Evolutionary conservation across 35 echinoderm and acorn worm genomes (phyloP).

Genomic region (Diadema setosum): DNA sequence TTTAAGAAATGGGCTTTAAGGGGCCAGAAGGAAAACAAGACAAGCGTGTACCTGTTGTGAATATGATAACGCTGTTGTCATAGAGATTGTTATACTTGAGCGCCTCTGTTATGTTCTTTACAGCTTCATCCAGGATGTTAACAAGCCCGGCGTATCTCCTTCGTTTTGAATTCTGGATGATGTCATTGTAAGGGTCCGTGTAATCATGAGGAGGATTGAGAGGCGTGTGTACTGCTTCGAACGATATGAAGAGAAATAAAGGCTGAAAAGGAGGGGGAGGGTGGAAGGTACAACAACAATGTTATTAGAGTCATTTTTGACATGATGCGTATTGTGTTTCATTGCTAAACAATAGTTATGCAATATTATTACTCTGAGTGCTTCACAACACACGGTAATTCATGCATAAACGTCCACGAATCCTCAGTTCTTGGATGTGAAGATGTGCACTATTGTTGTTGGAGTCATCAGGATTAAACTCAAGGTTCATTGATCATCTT

Average conservation of each 20-base stretch:
- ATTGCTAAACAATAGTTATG: no score
- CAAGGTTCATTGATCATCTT: no score
- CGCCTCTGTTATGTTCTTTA: conserved; percentile 21
- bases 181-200: conserved; percentile 5
- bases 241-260: not conserved
- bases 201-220: not conserved
- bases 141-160: conserved; percentile 37
- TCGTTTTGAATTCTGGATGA: not conserved
- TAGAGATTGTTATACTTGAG: conserved; percentile 10
- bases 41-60: not conserved
- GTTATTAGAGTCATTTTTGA: no score
- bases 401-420: no score
- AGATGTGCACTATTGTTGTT: no score
- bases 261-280: not conserved
- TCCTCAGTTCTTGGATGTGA: no score
- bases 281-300: not conserved
- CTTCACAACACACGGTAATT: no score
- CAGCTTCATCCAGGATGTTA: conserved; percentile 30
- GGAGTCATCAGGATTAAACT: no score
- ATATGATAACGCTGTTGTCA: conserved; percentile 46
- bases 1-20: no score
- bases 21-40: no score
- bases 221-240: not conserved
- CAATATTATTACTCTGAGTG: no score
- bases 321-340: no score